Percentiles rank a stretch among this genome's conserved stretches.
Conservation (phyloP, 2,888 invertebrate species). For the Blastobasis lacticolella region DNA sequence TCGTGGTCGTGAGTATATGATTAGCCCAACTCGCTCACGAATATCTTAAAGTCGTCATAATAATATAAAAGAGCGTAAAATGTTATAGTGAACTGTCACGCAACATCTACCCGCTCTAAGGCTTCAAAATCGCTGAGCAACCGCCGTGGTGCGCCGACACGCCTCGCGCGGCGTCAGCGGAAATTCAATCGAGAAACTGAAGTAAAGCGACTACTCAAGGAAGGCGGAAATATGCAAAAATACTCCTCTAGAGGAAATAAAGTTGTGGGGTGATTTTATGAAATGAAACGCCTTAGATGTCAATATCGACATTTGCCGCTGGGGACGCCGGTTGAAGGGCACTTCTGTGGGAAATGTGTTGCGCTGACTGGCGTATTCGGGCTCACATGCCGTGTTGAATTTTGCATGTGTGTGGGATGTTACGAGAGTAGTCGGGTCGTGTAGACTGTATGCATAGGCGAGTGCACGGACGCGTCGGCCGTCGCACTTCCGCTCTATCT, state of each 20-base stretch:
- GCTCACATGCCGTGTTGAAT: too few species aligned
- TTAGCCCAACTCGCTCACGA: too few species aligned
- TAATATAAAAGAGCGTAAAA: conserved; percentile 10
- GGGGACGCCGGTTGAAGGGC: too few species aligned
- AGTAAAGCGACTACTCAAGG: conserved; percentile 28
- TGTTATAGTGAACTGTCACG: conserved; percentile 24
- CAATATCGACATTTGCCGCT: background rate
- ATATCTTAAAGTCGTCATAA: too few species aligned
- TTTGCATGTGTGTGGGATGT: too few species aligned
- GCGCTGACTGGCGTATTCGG: too few species aligned
- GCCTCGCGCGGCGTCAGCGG: conserved; percentile 42
- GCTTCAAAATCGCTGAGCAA: conserved; percentile 32
- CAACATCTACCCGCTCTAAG: conserved; percentile 27
- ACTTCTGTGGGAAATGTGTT: too few species aligned
- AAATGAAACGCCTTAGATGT: background rate
- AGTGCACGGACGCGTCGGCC: too few species aligned
- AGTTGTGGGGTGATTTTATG: conserved; percentile 5
- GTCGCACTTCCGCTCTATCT: too few species aligned
- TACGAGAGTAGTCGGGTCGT: too few species aligned
- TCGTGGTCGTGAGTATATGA: too few species aligned
- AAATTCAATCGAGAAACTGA: conserved; percentile 42
- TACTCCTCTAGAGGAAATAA: conserved; percentile 9
- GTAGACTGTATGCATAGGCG: too few species aligned
- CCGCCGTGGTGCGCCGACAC: conserved; percentile 24
- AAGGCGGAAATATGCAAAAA: conserved; percentile 39